Conservation (phyloP, 1,140 invertebrate genomes). For the Nasonia longicornis region DNA sequence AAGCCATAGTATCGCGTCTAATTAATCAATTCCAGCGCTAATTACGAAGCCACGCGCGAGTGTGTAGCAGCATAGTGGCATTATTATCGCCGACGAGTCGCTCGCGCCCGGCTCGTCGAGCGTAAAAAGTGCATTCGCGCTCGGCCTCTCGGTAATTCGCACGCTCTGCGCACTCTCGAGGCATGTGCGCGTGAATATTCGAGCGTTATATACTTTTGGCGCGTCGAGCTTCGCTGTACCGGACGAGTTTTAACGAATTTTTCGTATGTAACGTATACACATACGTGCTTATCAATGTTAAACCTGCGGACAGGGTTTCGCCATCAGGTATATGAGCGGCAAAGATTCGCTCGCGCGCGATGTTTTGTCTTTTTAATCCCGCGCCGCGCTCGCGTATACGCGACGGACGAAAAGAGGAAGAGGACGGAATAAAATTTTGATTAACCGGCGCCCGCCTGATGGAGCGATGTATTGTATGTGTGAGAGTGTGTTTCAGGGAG, state of each 20-base stretch:
- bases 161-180: not conserved
- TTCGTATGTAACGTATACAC: not conserved
- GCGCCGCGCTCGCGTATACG: too few relatives aligned
- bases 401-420: too few relatives aligned
- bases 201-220: not conserved
- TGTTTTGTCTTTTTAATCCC: not conserved
- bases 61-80: not conserved
- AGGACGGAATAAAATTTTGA: not conserved
- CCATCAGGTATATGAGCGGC: not conserved
- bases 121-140: constrained; percentile 22
- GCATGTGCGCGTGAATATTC: constrained; percentile 20
- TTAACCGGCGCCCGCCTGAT: not conserved
- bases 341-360: not conserved
- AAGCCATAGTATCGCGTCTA: not conserved
- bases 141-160: not conserved
- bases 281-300: not conserved
- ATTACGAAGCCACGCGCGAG: not conserved
- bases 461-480: not conserved
- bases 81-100: not conserved
- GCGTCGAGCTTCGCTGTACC: too few relatives aligned
- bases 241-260: not conserved
- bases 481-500: not conserved
- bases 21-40: constrained; percentile 23
- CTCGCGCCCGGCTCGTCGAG: not conserved
- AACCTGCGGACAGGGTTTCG: not conserved